Evolutionary conservation across 1,140 invertebrate genomes (phyloP).

Genomic region (Nasonia giraulti): DNA sequence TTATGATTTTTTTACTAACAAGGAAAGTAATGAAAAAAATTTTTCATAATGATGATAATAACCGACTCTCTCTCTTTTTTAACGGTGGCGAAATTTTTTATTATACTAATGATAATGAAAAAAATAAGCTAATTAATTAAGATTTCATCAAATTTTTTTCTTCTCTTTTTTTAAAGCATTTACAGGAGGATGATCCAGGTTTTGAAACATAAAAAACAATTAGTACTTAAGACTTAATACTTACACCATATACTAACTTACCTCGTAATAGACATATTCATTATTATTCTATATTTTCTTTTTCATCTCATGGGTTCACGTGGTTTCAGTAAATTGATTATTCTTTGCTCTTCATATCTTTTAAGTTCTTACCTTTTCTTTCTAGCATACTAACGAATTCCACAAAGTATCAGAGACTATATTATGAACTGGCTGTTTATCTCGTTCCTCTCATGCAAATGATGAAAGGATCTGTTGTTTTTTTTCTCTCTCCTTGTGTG

Average conservation of each 20-base stretch:
- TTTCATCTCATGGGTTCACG: conserved; percentile 63
- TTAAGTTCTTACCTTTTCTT: neutral
- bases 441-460: conserved; percentile 38
- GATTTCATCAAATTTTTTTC: conserved; percentile 63
- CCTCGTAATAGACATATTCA: conserved; percentile 67
- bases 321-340: conserved; percentile 64
- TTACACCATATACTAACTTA: conserved; percentile 66
- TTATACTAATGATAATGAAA: conserved; percentile 56
- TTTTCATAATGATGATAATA: conserved; percentile 25
- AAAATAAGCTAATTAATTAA: conserved; percentile 61
- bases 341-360: conserved; percentile 58
- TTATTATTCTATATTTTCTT: conserved; percentile 69
- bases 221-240: conserved; percentile 71
- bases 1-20: conserved; percentile 4
- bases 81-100: conserved; percentile 45
- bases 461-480: conserved; percentile 1
- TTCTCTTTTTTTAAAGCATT: conserved; percentile 72
- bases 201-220: conserved; percentile 66
- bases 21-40: conserved; percentile 8
- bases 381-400: neutral
- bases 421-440: conserved; percentile 54
- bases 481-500: neutral
- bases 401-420: neutral
- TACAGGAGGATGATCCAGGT: conserved; percentile 75
- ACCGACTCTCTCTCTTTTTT: conserved; percentile 61